These are phyloP conservation scores for Acromyrmex charruanus DNA, from an alignment of 1,140 invertebrate species.

Conservation along the genomic window DNA sequence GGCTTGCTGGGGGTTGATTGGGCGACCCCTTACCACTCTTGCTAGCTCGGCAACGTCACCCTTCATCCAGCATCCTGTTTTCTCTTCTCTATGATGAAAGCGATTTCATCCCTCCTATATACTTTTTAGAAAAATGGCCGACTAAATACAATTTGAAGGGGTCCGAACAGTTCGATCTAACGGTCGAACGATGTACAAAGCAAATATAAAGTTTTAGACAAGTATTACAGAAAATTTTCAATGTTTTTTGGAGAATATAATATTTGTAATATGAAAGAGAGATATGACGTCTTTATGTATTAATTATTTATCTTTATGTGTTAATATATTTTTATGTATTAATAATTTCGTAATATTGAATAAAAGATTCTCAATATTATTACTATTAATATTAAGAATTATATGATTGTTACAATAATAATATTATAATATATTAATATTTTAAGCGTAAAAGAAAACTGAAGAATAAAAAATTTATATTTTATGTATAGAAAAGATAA, in stretches of 20 bases:
- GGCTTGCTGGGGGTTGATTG: constrained; percentile 85
- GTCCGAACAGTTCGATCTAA: constrained; percentile 61
- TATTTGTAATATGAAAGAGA: neutral
- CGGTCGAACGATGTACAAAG: constrained; percentile 11
- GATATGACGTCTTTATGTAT: too few species aligned
- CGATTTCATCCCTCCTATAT: constrained; percentile 79
- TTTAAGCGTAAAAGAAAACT: neutral
- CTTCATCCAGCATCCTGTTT: constrained; percentile 79
- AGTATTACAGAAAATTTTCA: neutral
- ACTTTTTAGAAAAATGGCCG: constrained; percentile 84
- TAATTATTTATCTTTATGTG: too few species aligned
- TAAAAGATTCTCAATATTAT: neutral
- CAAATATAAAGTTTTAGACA: constrained; percentile 11
- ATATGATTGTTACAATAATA: neutral
- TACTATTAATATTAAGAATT: neutral
- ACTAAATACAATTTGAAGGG: constrained; percentile 81
- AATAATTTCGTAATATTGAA: constrained; percentile 2
- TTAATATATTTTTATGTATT: neutral
- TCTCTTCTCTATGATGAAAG: constrained; percentile 83
- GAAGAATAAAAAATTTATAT: neutral
- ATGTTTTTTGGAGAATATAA: constrained; percentile 16
- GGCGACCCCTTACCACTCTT: constrained; percentile 81
- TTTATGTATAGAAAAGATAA: neutral
- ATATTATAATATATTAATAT: neutral
- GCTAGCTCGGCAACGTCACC: constrained; percentile 74